A percentile compares a stretch with the other conserved stretches of the same genome.
Conservation (phyloP, 2,888 invertebrate genomes). For the Clepsis dumicolana region DNA sequence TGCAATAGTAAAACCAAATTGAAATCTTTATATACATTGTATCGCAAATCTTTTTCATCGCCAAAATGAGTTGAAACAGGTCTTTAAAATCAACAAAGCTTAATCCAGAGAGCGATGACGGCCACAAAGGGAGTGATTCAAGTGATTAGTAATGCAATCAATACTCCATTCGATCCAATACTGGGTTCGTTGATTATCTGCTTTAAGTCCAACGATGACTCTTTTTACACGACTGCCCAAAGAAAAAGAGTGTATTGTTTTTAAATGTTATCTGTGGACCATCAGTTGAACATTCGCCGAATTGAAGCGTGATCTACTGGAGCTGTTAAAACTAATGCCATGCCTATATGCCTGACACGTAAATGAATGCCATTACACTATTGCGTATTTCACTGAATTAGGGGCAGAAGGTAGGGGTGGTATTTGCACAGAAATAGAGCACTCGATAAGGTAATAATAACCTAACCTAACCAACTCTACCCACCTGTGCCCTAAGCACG, state of each 20-base stretch:
- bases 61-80: conserved; percentile 2
- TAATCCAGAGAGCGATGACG: conserved; percentile 10
- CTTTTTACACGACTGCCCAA: too few species aligned
- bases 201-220: background rate
- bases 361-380: too few species aligned
- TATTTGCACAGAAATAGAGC: too few species aligned
- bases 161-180: conserved; percentile 8
- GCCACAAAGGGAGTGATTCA: background rate
- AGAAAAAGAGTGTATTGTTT: too few species aligned
- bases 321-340: background rate
- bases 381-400: too few species aligned
- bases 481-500: too few species aligned
- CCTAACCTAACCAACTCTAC: too few species aligned
- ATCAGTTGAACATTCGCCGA: background rate
- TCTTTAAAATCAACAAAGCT: conserved; percentile 17
- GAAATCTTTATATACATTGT: background rate
- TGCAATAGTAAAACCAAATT: background rate
- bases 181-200: conserved; percentile 7
- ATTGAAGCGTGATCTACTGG: background rate
- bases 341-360: too few species aligned
- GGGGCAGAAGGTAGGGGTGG: too few species aligned
- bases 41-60: background rate
- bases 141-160: conserved; percentile 10
- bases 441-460: too few species aligned
- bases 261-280: too few species aligned